Conservation (phyloP, 2,888 invertebrate species). For the Noctua pronuba region DNA sequence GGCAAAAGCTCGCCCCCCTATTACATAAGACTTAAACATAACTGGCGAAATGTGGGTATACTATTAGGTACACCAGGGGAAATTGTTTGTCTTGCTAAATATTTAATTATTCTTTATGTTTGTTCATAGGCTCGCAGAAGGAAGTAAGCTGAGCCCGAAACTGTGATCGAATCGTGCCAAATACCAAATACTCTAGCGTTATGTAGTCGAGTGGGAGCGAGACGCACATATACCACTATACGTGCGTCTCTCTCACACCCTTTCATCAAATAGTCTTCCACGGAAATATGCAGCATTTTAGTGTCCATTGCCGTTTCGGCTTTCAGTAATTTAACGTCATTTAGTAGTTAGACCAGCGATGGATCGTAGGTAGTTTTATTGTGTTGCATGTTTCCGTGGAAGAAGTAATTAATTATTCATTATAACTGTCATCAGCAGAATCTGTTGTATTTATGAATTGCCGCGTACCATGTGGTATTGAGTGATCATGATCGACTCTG, state of each 20-base stretch:
- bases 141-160: constrained; percentile 74
- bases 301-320: constrained; percentile 37
- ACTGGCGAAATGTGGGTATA: too few relatives aligned
- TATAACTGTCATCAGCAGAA: constrained; percentile 64
- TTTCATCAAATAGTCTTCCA: constrained; percentile 50
- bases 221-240: constrained; percentile 66
- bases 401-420: constrained; percentile 50
- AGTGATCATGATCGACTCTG: constrained; percentile 73
- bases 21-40: too few relatives aligned
- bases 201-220: constrained; percentile 68
- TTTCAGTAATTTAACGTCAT: constrained; percentile 39
- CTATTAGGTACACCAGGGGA: too few relatives aligned
- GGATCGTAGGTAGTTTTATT: constrained; percentile 20
- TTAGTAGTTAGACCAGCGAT: constrained; percentile 39
- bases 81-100: neutral
- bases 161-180: constrained; percentile 69
- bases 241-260: constrained; percentile 67
- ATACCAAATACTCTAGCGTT: constrained; percentile 64
- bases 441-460: constrained; percentile 73
- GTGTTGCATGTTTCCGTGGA: constrained; percentile 63
- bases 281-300: constrained; percentile 56
- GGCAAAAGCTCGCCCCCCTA: too few relatives aligned
- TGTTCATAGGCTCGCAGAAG: constrained; percentile 82
- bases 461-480: constrained; percentile 70
- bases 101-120: constrained; percentile 38